Base-by-base conservation (phyloP, 2,888 invertebrate genomes). In the Anagyrus pseudococci region DNA sequence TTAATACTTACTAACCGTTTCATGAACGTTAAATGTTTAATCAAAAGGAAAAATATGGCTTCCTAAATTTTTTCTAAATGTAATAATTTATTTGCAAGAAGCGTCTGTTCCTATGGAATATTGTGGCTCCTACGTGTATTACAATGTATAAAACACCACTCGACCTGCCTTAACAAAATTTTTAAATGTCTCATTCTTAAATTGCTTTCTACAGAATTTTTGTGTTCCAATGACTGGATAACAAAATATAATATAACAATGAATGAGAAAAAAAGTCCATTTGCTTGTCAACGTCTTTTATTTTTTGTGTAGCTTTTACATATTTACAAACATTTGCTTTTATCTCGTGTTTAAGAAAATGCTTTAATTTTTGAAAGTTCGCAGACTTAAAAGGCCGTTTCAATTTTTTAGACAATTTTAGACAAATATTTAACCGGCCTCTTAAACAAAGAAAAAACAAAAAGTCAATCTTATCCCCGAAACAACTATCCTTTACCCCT, bases 331-430 rank as follows among this genome's bases (percentile, higher is more conserved):
- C 61, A 26, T 65, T 41, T 44, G 58, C 50, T 61, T 61, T 61
- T 33, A 19, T 46, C n/a, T 10, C 43, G 37, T 58, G 46, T 58
- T 25, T 58, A 20, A 49, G 6, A 26, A 49, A 58, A 46, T 22
- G 61, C 58, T 65, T 65, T 15, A 50, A 55, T 61, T 54, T 41
- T 61, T 50, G 4, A 64, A 66, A 60, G 60, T 61, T 52, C 58
- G 66, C 63, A 66, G 61, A 66, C 63, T 66, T 57, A 20, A 61
- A 53, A 60, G 50, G 58, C 50, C 59, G 59, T 57, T 61, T 54
- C 46, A 44, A 56, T 52, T 47, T 37, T 44, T 26, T 53, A 44
- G n/a, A 23, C 23, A 20, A 52, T 20, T 54, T 17, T 46, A 48
- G 15, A 33, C 20, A 44, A 25, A 22, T 37, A 17, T 29, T 44